Conservation (phyloP, 2,797 vertebrate species). For the Poecilia picta region DNA sequence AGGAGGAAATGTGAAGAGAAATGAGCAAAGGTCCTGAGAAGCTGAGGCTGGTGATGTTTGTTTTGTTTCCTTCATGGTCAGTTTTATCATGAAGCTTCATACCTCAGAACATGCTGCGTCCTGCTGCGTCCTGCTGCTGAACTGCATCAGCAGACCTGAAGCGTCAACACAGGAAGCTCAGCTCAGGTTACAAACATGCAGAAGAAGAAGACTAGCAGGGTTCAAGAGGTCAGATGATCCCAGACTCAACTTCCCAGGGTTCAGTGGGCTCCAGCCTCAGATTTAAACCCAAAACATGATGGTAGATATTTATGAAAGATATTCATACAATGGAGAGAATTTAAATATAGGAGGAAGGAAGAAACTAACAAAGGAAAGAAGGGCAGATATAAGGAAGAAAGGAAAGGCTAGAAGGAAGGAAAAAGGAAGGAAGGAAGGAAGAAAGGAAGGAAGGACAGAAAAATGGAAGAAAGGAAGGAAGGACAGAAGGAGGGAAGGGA, state of each 20-base stretch:
- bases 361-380: not conserved
- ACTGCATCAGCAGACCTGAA: conserved; percentile 8
- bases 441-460: not conserved
- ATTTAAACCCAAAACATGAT: not conserved
- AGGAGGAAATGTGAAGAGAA: not conserved
- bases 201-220: not conserved
- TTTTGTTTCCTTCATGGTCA: conserved; percentile 10
- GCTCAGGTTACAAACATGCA: conserved; percentile 4
- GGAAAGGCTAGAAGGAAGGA: too few relatives aligned
- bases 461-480: not conserved
- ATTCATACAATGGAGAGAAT: not conserved
- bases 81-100: conserved; percentile 17
- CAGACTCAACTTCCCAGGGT: not conserved
- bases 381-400: too few relatives aligned
- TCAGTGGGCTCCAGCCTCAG: not conserved
- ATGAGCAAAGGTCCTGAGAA: not conserved
- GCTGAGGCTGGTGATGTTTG: conserved; percentile 17
- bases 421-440: too few relatives aligned
- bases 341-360: not conserved
- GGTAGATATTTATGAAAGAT: not conserved
- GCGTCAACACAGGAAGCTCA: not conserved
- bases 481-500: not conserved
- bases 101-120: conserved; percentile 14
- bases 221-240: not conserved
- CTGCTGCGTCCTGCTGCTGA: conserved; percentile 32